Evolutionary conservation across 2,113 vertebrate species (phyloP), one percentile per base, ranked within the genome.

Genomic region (Toxostoma redivivum): DNA sequence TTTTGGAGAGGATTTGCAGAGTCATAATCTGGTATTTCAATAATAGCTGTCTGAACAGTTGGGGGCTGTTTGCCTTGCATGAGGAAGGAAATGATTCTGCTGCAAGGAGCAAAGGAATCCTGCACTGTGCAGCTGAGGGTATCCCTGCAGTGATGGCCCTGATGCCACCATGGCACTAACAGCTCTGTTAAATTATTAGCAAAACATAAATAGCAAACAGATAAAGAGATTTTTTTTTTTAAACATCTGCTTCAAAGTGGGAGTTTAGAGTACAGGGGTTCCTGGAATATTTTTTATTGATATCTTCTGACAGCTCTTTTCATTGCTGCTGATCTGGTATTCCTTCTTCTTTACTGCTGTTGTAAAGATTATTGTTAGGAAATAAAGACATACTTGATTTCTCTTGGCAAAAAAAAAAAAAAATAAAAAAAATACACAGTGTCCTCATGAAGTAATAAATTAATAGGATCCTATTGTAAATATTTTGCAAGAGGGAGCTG

Each of bases 351-450:
- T 57, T 61, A 15, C 54, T 86, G 82, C 72, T 88, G 80, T 35
- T 79, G 58, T 78, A 78, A 88, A 88, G 86, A 66, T 86, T 90
- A 45, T 73, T 83, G 50, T 66, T 73, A 54, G 80, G 86, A 86
- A 94, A 92, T 88, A 86, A 56, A 96, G 86, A 47, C 54, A 94
- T 93, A 50, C 54, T 66, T 70, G 22, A 88, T 92, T 96, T 93
- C 62, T 93, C 60, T 33, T 70, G 88, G 60, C 67, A 90, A 94
- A 96, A 90, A 73, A 72, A 90, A 95, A 94, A 72, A 90, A 90
- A 94, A 96, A 90, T 70, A 72, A 90, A 95, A 94, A 72, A 90
- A 95, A 94, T 74, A 93, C 38, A 86, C 86, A 51, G 56, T 74
- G 80, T 96, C 86, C 38, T 95, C 56, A 24, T 66, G 80, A 82